Evolutionary conservation across 2,888 invertebrate species (phyloP).

Genomic region (Ashinkailepas kermadecensis): DNA sequence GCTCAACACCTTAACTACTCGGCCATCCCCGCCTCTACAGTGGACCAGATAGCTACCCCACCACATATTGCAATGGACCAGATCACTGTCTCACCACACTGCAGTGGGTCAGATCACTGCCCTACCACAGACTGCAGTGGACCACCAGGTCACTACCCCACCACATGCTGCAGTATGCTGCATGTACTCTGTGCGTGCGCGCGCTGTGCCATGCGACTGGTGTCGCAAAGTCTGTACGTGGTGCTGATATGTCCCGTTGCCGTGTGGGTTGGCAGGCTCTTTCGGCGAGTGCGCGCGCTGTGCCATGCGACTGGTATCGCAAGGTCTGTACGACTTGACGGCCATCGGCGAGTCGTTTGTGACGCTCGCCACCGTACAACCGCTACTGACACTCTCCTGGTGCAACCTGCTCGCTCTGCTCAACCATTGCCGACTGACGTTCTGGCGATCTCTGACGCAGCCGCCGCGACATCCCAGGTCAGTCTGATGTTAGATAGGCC

Average conservation of each 20-base stretch:
- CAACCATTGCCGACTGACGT: conserved; percentile 59
- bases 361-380: conserved; percentile 50
- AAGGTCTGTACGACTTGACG: conserved; percentile 24
- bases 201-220: conserved; percentile 39
- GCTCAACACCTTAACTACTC: no score
- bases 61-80: no score
- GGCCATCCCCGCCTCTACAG: no score
- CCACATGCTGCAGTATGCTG: no score
- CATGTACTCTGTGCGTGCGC: conserved; percentile 39
- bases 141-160: no score
- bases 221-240: conserved; percentile 26
- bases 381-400: conserved; percentile 66
- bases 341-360: conserved; percentile 53
- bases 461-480: conserved; percentile 42
- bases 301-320: conserved; percentile 30
- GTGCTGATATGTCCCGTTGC: background rate
- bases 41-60: no score
- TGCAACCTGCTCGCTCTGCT: conserved; percentile 65
- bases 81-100: no score
- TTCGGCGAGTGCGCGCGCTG: conserved; percentile 48
- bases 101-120: no score
- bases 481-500: conserved; percentile 31
- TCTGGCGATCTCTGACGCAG: conserved; percentile 51
- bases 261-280: background rate
- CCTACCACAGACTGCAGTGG: no score